Conservation (phyloP, 2,797 vertebrate genomes). For the Myotis planiceps region DNA sequence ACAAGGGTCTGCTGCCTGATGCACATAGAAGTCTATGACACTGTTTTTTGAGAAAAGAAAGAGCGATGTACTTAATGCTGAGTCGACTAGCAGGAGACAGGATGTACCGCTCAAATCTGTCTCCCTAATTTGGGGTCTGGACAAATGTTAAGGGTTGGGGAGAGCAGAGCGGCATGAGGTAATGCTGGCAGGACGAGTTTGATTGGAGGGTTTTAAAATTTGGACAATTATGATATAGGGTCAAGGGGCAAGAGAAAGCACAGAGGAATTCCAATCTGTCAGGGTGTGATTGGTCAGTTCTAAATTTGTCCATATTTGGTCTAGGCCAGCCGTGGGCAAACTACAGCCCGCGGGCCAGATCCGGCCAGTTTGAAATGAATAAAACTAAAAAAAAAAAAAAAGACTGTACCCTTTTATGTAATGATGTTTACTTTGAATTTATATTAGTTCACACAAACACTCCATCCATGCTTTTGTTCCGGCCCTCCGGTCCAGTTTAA, state of each 20-base stretch:
- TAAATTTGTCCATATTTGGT: neutral
- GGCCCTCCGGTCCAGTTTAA: too few relatives aligned
- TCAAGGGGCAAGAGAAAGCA: neutral
- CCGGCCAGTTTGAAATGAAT: too few relatives aligned
- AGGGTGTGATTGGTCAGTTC: neutral
- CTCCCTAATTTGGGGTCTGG: neutral
- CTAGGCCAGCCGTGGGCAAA: too few relatives aligned
- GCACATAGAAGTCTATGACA: neutral
- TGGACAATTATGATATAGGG: neutral
- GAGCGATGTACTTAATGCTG: neutral
- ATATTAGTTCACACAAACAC: too few relatives aligned
- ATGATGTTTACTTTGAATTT: too few relatives aligned
- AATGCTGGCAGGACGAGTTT: neutral
- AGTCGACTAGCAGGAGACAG: neutral
- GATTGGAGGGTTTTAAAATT: neutral
- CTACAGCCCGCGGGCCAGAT: too few relatives aligned
- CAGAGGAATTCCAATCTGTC: neutral
- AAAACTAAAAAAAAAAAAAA: too few relatives aligned
- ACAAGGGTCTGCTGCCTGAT: neutral
- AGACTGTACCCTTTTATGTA: too few relatives aligned
- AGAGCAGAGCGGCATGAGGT: neutral
- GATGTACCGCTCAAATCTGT: neutral
- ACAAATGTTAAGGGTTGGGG: neutral
- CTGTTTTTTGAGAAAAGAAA: neutral
- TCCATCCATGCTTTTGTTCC: too few relatives aligned